These are phyloP conservation scores for Acleris cristana DNA, from an alignment of 2,888 invertebrate species.

Conservation along the genomic window DNA sequence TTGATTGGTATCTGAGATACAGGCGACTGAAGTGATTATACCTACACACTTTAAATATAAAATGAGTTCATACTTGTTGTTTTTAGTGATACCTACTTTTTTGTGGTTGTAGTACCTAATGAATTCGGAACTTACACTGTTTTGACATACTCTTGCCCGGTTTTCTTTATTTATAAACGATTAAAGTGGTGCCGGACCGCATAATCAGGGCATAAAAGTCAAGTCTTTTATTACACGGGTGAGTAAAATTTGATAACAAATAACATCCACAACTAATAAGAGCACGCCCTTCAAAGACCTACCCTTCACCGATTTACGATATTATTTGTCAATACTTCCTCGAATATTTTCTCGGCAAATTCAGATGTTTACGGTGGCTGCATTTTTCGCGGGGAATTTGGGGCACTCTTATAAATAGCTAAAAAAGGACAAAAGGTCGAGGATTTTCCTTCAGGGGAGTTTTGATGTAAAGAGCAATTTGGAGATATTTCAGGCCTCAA, in stretches of 20 bases:
- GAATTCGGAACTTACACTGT: too few relatives aligned
- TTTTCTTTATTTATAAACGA: too few relatives aligned
- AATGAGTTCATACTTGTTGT: too few relatives aligned
- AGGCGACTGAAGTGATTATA: too few relatives aligned
- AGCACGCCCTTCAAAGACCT: neutral
- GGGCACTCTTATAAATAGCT: neutral
- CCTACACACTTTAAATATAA: too few relatives aligned
- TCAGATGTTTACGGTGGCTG: constrained; percentile 10
- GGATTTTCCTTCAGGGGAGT: neutral
- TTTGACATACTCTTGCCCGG: too few relatives aligned
- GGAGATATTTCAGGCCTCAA: neutral
- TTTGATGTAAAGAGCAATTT: neutral
- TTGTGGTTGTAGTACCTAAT: too few relatives aligned
- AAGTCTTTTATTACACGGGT: too few relatives aligned
- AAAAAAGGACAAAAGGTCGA: neutral
- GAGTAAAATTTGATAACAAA: neutral
- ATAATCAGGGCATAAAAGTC: too few relatives aligned
- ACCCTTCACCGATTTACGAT: neutral
- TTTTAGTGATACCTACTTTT: too few relatives aligned
- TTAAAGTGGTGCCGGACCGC: too few relatives aligned
- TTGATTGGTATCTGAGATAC: too few relatives aligned
- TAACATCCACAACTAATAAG: neutral
- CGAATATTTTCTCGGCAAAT: neutral
- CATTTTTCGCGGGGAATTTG: constrained; percentile 2
- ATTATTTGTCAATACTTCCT: constrained; percentile 11